A percentile compares a stretch with the other conserved stretches of the same genome.
phyloP scores from a whole-genome alignment of 2,797 vertebrate genomes.

The Danionella dracula region DNA sequence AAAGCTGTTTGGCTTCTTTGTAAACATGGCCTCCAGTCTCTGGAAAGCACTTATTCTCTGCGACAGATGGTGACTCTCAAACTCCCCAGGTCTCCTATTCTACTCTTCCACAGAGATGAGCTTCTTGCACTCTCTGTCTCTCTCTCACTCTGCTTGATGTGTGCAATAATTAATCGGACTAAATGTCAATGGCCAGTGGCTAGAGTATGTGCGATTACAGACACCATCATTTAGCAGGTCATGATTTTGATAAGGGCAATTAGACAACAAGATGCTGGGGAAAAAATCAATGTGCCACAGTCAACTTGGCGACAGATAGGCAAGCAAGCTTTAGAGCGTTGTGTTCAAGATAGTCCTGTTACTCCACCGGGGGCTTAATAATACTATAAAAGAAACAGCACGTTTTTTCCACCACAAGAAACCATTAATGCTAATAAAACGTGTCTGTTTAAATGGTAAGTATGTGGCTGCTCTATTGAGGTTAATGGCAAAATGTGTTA shows the following conservation, averaged over 20 bases:
- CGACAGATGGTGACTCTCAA: constrained; percentile 30
- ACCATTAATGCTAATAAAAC: no score
- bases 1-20: constrained; percentile 2
- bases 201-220: constrained; percentile 58
- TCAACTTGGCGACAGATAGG: background rate
- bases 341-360: background rate
- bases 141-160: no score
- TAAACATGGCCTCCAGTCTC: constrained; percentile 18
- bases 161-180: constrained; percentile 65
- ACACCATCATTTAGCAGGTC: constrained; percentile 60
- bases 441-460: no score
- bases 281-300: constrained; percentile 56
- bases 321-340: background rate
- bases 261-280: constrained; percentile 62
- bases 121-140: constrained; percentile 29
- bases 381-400: background rate
- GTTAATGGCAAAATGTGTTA: background rate
- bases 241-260: constrained; percentile 73
- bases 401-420: background rate
- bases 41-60: constrained; percentile 12
- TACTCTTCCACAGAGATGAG: background rate
- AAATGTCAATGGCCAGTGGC: constrained; percentile 69
- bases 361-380: background rate
- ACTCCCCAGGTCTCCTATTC: constrained; percentile 8
- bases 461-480: no score